Base-by-base conservation (phyloP, 2,113 vertebrate genomes). In the Panthera leo region DNA sequence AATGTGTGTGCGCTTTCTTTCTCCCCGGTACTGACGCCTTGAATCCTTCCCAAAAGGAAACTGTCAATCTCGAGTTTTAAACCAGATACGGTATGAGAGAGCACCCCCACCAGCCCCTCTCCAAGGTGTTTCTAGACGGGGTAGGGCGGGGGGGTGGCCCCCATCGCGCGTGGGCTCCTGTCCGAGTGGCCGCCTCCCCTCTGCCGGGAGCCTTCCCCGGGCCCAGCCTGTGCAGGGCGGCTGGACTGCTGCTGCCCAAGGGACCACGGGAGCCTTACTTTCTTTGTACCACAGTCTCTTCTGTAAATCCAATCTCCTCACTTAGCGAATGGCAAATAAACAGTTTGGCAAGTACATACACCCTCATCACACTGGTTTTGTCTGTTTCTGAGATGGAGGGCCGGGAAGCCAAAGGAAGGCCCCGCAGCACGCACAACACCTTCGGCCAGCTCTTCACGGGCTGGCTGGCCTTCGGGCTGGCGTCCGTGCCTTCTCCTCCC, bases 301-400 rank as follows among this genome's bases (percentile, higher is more conserved):
- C 98, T 99, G 98, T 98, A 98, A 98, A 98, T 98, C 98, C 97
- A 98, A 1, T 98, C 97, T 98, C 95, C 97, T 97, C 98, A 97
- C 98, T 97, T 97, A 98, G 98, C 97, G 98, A 98, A 98, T 97
- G 98, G 97, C 98, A 98, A 98, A 99, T 99, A 99, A 99, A 98
- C 96, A 91, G 97, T 98, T 98, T 98, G 98, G 98, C 98, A 98
- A 98, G 92, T 97, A 96, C 34, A 11, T 63, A 58, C 3, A 12
- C 67, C 67, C 36, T 31, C 45, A 71, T 13, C 87, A 78, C 75
- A 70, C 83, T 76, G 36, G 29, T 89, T 91, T 4, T 0, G 88
- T 98, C 53, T 98, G 98, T 98, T 53, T 90, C 82, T 25, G 14
- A 70, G 65, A 58, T n/a, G 34, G 5, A 67, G 21, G 36, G 45